phyloP scores from a whole-genome alignment of 2,113 vertebrate genomes.

The Saccopteryx leptura region DNA sequence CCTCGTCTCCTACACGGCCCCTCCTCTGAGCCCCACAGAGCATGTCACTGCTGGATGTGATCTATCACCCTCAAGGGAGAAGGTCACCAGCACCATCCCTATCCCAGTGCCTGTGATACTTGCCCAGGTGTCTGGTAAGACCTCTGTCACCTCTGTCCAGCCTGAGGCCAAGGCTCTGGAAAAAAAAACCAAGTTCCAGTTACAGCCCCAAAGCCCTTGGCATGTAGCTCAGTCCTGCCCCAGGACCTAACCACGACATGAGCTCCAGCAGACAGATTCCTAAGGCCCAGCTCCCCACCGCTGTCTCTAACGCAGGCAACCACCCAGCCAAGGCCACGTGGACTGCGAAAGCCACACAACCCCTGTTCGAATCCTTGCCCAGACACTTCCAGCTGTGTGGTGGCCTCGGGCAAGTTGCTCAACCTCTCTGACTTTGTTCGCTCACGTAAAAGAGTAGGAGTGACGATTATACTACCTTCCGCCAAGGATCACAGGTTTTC shows the following conservation, averaged over 20 bases:
- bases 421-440: neutral
- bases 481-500: neutral
- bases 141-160: neutral
- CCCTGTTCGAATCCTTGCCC: neutral
- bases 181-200: neutral
- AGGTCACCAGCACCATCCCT: neutral
- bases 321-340: neutral
- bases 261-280: neutral
- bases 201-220: neutral
- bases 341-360: neutral
- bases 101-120: neutral
- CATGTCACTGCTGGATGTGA: neutral
- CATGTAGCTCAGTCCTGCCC: neutral
- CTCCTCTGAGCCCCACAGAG: neutral
- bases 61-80: neutral
- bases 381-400: neutral
- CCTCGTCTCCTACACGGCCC: rapidly evolving
- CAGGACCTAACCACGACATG: neutral
- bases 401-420: neutral
- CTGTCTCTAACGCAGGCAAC: neutral
- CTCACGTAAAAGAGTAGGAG: neutral
- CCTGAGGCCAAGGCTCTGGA: neutral
- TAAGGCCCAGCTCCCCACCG: neutral
- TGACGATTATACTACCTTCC: neutral
- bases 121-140: neutral